A percentile compares a stretch with the other conserved stretches of the same genome.
phyloP scores from a whole-genome alignment of 35 echinoderm and acorn worm species.

The Ophiothrix spiculata region DNA sequence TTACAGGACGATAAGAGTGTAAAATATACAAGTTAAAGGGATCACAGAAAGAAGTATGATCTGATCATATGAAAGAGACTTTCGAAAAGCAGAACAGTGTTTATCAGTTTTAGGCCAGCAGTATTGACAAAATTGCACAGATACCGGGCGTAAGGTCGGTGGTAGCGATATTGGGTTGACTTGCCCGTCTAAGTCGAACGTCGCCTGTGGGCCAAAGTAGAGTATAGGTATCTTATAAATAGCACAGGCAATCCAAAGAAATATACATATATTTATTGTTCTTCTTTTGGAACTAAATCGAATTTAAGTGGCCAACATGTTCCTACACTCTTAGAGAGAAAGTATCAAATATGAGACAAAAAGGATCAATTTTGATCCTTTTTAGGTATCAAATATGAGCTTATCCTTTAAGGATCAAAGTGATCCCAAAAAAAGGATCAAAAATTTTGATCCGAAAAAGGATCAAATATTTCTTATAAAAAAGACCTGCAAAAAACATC shows the following conservation, averaged over 20 bases:
- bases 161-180: background rate
- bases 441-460: too few species aligned
- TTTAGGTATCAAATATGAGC: too few species aligned
- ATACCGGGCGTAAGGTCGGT: background rate
- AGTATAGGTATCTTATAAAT: constrained; percentile 80
- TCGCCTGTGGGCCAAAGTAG: constrained; percentile 33
- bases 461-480: too few species aligned
- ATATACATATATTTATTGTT: constrained; percentile 55
- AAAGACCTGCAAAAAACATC: too few species aligned
- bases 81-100: constrained; percentile 51
- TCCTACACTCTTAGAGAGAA: too few species aligned
- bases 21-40: constrained; percentile 79
- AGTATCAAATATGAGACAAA: too few species aligned
- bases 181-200: background rate
- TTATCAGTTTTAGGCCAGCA: constrained; percentile 21
- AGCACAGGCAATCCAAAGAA: constrained; percentile 59
- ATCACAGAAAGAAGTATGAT: constrained; percentile 79
- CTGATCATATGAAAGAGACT: constrained; percentile 69
- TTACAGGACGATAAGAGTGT: constrained; percentile 84
- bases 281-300: constrained; percentile 69
- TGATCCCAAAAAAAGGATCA: too few species aligned
- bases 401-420: too few species aligned
- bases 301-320: constrained; percentile 96
- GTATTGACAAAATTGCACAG: constrained; percentile 45
- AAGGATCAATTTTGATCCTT: too few species aligned